Percentiles rank a stretch among this genome's conserved stretches.
Evolutionary conservation across 1,140 invertebrate species (phyloP).

Genomic region (Lysiphlebus fabarum): DNA sequence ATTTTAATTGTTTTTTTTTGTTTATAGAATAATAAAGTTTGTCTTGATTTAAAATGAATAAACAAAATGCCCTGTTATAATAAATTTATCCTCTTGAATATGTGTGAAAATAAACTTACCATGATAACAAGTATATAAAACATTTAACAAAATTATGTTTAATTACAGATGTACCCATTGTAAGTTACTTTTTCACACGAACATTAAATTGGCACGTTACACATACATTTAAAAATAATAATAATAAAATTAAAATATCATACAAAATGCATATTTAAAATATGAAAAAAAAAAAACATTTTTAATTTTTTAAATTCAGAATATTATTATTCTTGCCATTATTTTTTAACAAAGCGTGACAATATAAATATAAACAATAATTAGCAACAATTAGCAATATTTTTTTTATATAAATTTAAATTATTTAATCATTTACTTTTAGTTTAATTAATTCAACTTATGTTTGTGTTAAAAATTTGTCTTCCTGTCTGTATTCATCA

Average conservation of each 20-base stretch:
- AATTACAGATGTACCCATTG: conserved; percentile 21
- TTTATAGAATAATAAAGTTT: too few species aligned
- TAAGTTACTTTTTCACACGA: conserved; percentile 16
- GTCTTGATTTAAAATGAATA: too few species aligned
- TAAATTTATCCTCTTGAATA: too few species aligned
- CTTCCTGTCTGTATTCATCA: conserved; percentile 8
- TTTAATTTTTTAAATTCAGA: not conserved
- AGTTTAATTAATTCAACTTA: conserved; percentile 19
- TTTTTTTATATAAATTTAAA: conserved; percentile 40
- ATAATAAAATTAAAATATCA: too few species aligned
- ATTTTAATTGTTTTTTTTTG: too few species aligned
- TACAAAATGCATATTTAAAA: not conserved
- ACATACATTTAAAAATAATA: too few species aligned
- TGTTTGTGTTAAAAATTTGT: conserved; percentile 22
- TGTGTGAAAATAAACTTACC: too few species aligned
- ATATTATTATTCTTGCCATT: conserved; percentile 11
- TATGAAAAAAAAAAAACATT: not conserved
- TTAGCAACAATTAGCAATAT: conserved; percentile 33
- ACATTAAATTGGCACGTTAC: conserved; percentile 19
- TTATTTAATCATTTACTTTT: conserved; percentile 36
- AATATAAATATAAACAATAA: conserved; percentile 16
- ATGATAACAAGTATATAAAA: too few species aligned
- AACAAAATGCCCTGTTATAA: too few species aligned
- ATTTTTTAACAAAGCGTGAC: conserved; percentile 21
- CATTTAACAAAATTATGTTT: not conserved